phyloP scores from a whole-genome alignment of 2,888 invertebrate genomes.

The Stenichneumon culpator region DNA sequence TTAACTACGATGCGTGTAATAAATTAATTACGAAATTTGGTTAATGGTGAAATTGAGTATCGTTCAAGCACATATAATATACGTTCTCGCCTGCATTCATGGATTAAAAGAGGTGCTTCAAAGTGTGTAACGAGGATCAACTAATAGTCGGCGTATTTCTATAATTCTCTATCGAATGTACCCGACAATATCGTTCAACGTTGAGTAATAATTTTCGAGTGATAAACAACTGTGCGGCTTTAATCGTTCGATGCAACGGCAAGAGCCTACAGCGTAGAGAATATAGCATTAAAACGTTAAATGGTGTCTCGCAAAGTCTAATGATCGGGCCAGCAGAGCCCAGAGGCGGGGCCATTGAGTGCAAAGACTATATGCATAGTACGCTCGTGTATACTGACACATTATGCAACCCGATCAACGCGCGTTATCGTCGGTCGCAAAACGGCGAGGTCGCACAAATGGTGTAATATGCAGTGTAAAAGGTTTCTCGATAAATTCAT shows the following conservation, averaged over 20 bases:
- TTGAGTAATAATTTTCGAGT: not conserved
- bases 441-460: constrained; percentile 8
- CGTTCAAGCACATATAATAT: not conserved
- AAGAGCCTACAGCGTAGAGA: not conserved
- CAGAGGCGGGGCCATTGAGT: not conserved
- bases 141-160: not conserved
- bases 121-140: not conserved
- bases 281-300: constrained; percentile 40
- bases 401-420: constrained; percentile 37
- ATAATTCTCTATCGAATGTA: not conserved
- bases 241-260: not conserved
- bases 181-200: not conserved
- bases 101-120: not conserved
- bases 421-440: constrained; percentile 15
- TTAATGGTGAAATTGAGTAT: constrained; percentile 25
- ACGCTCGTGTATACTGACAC: not conserved
- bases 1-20: not conserved
- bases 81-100: not conserved
- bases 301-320: constrained; percentile 35
- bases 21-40: constrained; percentile 50
- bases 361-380: not conserved
- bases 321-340: constrained; percentile 10
- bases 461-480: constrained; percentile 8
- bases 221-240: not conserved
- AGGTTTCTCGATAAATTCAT: constrained; percentile 2